Evolutionary conservation across 2,888 invertebrate species (phyloP), one percentile per base, ranked within the genome.

Genomic region (Pharmacophagus antenor): DNA sequence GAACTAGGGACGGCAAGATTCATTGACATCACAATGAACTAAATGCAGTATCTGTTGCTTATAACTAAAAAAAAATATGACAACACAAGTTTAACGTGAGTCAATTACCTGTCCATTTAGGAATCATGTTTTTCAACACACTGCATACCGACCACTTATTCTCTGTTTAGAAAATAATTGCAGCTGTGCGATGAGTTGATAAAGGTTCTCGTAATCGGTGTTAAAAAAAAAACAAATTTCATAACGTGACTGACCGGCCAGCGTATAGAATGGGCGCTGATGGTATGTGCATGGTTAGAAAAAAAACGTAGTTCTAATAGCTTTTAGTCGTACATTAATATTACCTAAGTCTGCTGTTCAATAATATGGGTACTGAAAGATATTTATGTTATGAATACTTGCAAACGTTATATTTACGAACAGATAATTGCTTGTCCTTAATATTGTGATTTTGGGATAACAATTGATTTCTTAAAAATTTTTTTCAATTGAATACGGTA

Each of bases 121-220:
- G 65, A 69, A 65, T 68, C 64, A 70, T 71, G 68, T 67, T 66
- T 61, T 61, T 44, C 53, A 25, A 31, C 37, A 49, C 70, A 72
- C 71, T 71, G 73, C 79, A 76, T 79, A 77, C 76, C 67, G 61
- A 63, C 68, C 71, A 68, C 74, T 79, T 75, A 76, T 70, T 66
- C 71, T 69, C 70, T 61, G 59, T 65, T n/a, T 70, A 67, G 65
- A 70, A 71, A 66, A 62, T 65, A 62, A 67, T 67, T 65, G 67
- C 61, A 53, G 62, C 58, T 60, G 52, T 60, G 27, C 59, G 62
- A 50, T 55, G 66, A 68, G 63, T 68, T 68, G 49, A 63, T 47
- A 61, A 48, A 63, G 31, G 23, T 47, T 49, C 20, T 22, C 46
- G 27, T 62, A 51, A 63, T 63, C 52, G 59, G 57, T 23, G 15